Evolutionary conservation across 2,888 invertebrate genomes (phyloP).

Genomic region (Eupeodes latifasciatus): DNA sequence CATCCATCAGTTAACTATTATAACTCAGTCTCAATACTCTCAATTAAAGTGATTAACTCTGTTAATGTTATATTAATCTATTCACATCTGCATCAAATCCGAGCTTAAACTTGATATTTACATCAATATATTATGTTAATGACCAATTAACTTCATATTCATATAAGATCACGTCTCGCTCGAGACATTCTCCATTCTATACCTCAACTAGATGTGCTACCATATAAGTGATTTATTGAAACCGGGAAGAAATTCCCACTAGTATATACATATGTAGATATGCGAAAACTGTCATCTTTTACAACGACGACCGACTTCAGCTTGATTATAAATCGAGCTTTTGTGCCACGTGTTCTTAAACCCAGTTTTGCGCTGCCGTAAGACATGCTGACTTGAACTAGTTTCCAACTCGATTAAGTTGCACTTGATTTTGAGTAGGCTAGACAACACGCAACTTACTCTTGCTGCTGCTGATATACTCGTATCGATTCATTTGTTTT

Average conservation of each 20-base stretch:
- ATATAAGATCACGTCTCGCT: constrained; percentile 15
- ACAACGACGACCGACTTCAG: constrained; percentile 3
- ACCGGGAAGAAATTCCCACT: constrained; percentile 47
- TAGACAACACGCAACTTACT: constrained; percentile 21
- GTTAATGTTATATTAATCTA: constrained; percentile 21
- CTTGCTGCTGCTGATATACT: not conserved
- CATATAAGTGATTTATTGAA: constrained; percentile 48
- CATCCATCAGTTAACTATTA: not conserved
- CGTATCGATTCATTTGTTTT: constrained; percentile 30
- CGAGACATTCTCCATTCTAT: constrained; percentile 1
- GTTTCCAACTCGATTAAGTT: constrained; percentile 23
- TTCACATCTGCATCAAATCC: constrained; percentile 37
- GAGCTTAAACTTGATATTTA: not conserved
- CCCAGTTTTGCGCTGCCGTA: not conserved
- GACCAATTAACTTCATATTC: constrained; percentile 18
- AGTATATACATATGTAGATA: not conserved
- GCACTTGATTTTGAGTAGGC: constrained; percentile 2
- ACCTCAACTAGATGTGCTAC: constrained; percentile 12
- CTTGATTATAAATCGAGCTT: constrained; percentile 36
- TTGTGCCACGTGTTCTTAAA: constrained; percentile 47
- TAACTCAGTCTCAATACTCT: constrained; percentile 20
- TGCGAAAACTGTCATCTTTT: constrained; percentile 33
- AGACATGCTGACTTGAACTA: constrained; percentile 31
- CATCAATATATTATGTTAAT: constrained; percentile 46
- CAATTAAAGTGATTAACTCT: constrained; percentile 37